phyloP scores from a whole-genome alignment of 64 coral and sea anemone genomes.

The Pocillopora verrucosa region DNA sequence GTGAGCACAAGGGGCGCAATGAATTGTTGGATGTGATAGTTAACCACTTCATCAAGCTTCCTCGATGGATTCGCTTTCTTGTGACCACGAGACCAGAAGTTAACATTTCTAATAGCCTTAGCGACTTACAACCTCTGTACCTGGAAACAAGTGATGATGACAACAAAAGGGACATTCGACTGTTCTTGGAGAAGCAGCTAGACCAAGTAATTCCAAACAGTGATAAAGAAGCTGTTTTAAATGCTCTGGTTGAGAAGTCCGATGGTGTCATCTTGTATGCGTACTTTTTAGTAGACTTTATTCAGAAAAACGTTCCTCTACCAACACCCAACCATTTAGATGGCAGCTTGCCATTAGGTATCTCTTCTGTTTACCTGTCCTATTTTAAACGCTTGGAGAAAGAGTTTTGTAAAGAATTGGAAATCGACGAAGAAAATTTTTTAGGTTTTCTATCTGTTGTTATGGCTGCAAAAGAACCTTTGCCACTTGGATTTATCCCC shows the following conservation, averaged over 20 bases:
- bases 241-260: conserved; percentile 12
- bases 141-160: conserved; percentile 1
- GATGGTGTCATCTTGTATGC: conserved; percentile 49
- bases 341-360: not conserved
- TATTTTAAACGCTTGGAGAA: conserved; percentile 28
- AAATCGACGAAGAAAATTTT: conserved; percentile 13
- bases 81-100: conserved; percentile 49
- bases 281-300: conserved; percentile 28
- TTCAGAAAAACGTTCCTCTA: not conserved
- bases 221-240: not conserved
- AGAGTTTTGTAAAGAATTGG: not conserved
- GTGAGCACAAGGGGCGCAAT: conserved; percentile 17
- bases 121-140: not conserved
- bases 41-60: conserved; percentile 25
- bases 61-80: conserved; percentile 32
- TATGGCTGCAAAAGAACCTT: conserved; percentile 17
- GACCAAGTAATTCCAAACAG: not conserved
- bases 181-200: not conserved
- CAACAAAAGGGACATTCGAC: conserved; percentile 14
- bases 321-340: not conserved
- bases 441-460: conserved; percentile 26
- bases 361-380: conserved; percentile 34
- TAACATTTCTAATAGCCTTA: not conserved
- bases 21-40: conserved; percentile 22
- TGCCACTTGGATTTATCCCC: conserved; percentile 33